A percentile compares a stretch with the other conserved stretches of the same genome.
Evolutionary conservation across 2,797 vertebrate species (phyloP).

Genomic region (Cynopterus sphinx): DNA sequence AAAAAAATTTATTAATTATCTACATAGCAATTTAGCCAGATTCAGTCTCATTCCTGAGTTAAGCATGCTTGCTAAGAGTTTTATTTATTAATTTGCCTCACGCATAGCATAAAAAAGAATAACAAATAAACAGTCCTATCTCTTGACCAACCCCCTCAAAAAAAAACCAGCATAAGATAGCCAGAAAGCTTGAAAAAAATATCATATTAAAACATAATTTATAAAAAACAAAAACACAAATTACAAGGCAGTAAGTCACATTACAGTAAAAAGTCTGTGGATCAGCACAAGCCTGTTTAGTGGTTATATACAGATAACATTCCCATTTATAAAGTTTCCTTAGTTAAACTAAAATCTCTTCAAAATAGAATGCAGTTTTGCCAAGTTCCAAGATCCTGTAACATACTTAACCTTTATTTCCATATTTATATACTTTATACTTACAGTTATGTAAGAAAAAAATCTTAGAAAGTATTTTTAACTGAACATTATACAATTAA

Average conservation of each 20-base stretch:
- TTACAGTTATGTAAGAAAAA: constrained; percentile 19
- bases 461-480: constrained; percentile 44
- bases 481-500: constrained; percentile 54
- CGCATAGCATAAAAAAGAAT: neutral
- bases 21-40: neutral
- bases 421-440: constrained; percentile 53
- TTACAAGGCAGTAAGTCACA: neutral
- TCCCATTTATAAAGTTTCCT: neutral
- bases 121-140: neutral
- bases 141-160: neutral
- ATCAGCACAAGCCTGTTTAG: neutral
- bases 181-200: neutral
- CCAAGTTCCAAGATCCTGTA: constrained; percentile 18
- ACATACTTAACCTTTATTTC: constrained; percentile 48
- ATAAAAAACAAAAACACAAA: neutral
- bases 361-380: neutral
- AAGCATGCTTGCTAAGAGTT: neutral
- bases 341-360: constrained; percentile 45
- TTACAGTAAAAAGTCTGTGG: neutral
- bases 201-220: neutral
- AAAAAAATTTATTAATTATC: neutral
- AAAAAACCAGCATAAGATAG: neutral
- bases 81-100: constrained; percentile 12
- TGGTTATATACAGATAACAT: neutral
- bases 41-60: neutral